Evolutionary conservation across 2,888 invertebrate genomes (phyloP), one percentile per base, ranked within the genome.

Genomic region (Archaeoteleia sp.): DNA sequence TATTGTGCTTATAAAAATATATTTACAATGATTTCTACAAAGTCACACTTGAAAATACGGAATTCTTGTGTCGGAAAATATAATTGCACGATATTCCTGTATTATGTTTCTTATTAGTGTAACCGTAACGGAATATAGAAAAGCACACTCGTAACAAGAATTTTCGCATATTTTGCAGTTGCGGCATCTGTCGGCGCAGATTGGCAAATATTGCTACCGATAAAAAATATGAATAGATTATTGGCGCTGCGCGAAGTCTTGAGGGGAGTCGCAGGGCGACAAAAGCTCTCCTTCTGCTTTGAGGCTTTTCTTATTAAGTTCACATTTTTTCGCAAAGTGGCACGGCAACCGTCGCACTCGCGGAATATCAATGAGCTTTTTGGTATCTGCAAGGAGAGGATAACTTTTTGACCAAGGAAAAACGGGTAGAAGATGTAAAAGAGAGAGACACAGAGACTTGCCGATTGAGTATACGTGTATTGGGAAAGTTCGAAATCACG

Each of bases 221-320:
- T 73, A 58, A 78, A 75, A 77, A 76, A 74, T 74, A 72, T 77
- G 77, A 79, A 79, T 78, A 74, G 75, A 77, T 77, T 74, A 79
- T 77, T 75, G 76, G 68, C 66, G 60, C 46, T 53, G 42, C 69
- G 39, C 42, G 30, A 45, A 60, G 74, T 67, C 49, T 42, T 53
- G 70, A 67, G 57, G 63, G 34, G 67, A 48, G 55, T 40, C 30
- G 65, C 54, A 32, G 57, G 69, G 71, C 72, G 76, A 78, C 77
- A 78, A 82, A 82, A 82, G 82, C 81, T 80, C 77, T 81, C 76
- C 72, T 68, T 69, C 78, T 80, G 73, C 77, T 77, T 72, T 75
- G 74, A 80, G 82, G 82, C 83, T 83, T 84, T 83, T 81, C 83
- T 84, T 84, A 84, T 84, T 84, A 84, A 84, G 82, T 82, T 82